Base-by-base conservation (phyloP, 2,797 vertebrate genomes). In the Pterois miles region DNA sequence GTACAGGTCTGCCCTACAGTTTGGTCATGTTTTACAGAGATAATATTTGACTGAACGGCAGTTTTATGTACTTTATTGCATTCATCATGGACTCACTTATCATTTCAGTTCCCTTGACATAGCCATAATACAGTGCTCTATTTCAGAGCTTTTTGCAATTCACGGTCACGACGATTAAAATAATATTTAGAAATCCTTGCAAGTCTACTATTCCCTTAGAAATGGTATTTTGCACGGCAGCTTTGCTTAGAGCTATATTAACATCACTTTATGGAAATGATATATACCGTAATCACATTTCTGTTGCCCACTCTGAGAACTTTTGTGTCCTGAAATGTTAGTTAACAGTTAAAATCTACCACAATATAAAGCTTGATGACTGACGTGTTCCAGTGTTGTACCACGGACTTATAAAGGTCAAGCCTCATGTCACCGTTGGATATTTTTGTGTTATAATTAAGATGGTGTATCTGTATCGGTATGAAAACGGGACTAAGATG, bases 381-480 rank as follows among this genome's bases (percentile, higher is more conserved):
- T 86, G 85, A 85, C 66, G 71, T 82, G 78, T 78, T 86, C n/a
- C 29, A 58, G 33, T 69, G 73, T 77, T 69, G 72, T 62, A 74
- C 53, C 74, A 57, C 72, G 38, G 58, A 12, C 40, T 81, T 29
- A 27, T 65, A 86, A 93, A 86, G 83, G 88, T 89, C 85, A 87
- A 83, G 62, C 57, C 68, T 68, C 43, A 9, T 54, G 20, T 82
- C 83, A 86, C 89, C 60, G 84, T 69, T 80, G 38, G 70, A 82
- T 81, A 77, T 85, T 78, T 83, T 76, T 84, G 81, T 72, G 36
- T 73, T 85, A 82, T 91, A 86, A 93, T 88, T 81, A 76, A 86
- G 76, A 85, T 83, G 76, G 56, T 88, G 86, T 87, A 85, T 86
- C 76, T 88, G 86, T 87, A 86, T 86, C 76, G 65, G 75, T 80